Evolutionary conservation across 2,888 invertebrate species (phyloP).

Genomic region (Torymus auratus): DNA sequence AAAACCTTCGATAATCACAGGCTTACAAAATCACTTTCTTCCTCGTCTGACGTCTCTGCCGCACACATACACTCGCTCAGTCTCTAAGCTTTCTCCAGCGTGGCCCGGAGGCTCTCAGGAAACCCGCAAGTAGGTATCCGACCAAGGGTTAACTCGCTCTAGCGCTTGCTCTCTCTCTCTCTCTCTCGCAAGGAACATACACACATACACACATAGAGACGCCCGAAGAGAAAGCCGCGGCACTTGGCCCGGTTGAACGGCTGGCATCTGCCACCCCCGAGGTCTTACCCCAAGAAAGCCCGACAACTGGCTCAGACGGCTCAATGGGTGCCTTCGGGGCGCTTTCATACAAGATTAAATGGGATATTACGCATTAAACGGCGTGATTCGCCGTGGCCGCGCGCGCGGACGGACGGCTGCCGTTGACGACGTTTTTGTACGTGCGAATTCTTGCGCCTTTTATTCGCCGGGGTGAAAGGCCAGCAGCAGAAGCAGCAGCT

Average conservation of each 20-base stretch:
- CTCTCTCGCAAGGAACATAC: no score
- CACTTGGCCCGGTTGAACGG: slow-evolving; percentile 28
- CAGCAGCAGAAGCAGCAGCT: neutral
- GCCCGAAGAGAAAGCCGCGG: neutral
- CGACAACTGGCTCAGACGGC: slow-evolving; percentile 50
- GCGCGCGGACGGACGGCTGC: slow-evolving; percentile 3
- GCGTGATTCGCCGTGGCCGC: slow-evolving; percentile 64
- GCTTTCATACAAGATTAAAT: slow-evolving; percentile 75
- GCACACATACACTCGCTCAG: no score
- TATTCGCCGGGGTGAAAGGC: slow-evolving; percentile 17
- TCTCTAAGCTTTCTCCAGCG: no score
- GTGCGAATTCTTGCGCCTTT: slow-evolving; percentile 59
- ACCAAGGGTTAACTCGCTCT: slow-evolving; percentile 11
- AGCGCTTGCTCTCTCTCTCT: no score
- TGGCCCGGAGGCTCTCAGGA: slow-evolving; percentile 20
- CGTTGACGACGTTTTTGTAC: slow-evolving; percentile 41
- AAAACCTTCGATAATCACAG: no score
- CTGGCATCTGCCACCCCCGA: slow-evolving; percentile 55
- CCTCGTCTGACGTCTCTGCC: no score
- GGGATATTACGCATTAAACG: slow-evolving; percentile 74
- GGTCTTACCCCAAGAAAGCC: neutral
- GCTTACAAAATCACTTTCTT: no score
- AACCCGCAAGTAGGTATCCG: slow-evolving; percentile 35
- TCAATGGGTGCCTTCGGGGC: slow-evolving; percentile 51
- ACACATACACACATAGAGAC: neutral